These are phyloP conservation scores for Dromiciops gliroides DNA, from an alignment of 2,113 vertebrate genomes.

Conservation along the genomic window DNA sequence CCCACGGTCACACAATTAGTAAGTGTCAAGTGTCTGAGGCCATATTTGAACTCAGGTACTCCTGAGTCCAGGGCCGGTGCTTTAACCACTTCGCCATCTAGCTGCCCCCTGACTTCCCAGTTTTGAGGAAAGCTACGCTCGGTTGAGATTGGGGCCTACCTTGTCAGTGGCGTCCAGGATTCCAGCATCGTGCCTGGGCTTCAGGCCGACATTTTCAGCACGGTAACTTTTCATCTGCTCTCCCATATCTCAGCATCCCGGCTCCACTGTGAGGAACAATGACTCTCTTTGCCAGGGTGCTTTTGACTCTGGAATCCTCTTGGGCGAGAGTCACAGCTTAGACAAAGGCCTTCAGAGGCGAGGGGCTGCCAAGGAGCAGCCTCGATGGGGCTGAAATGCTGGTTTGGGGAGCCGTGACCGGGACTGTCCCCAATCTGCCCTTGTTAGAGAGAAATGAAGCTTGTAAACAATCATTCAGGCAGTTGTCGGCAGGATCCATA, in stretches of 20 bases:
- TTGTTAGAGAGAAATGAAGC: constrained; percentile 24
- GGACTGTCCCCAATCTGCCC: background rate
- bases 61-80: too few relatives aligned
- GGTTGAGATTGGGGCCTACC: background rate
- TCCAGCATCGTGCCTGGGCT: background rate
- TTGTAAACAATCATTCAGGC: background rate
- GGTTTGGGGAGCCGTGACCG: background rate
- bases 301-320: constrained; percentile 9
- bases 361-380: background rate
- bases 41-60: too few relatives aligned
- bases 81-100: too few relatives aligned
- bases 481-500: background rate
- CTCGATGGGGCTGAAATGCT: background rate
- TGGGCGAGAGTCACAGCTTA: constrained; percentile 4
- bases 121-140: background rate
- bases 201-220: background rate
- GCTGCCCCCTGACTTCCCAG: too few relatives aligned
- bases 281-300: background rate
- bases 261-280: background rate
- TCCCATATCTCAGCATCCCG: background rate
- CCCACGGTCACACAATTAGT: too few relatives aligned
- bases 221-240: background rate
- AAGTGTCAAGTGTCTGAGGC: too few relatives aligned
- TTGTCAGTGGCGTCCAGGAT: background rate
- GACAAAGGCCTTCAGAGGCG: background rate